Evolutionary conservation across 2,113 vertebrate species (phyloP).

Genomic region (Guaruba guarouba): DNA sequence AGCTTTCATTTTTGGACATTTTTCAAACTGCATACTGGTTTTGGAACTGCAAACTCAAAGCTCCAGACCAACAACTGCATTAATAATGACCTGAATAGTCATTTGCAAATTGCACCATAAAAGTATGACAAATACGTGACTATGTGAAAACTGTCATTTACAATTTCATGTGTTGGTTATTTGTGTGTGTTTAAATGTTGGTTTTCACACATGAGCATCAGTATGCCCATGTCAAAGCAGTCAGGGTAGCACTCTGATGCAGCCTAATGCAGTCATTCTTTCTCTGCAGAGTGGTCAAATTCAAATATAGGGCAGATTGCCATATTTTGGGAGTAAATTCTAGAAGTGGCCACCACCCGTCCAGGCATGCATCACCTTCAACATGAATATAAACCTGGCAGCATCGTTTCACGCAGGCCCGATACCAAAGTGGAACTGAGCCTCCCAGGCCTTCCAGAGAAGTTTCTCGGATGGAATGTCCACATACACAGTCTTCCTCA

Average conservation of each 20-base stretch:
- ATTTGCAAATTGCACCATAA: background rate
- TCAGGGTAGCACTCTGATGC: background rate
- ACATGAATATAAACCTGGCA: background rate
- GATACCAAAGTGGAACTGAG: background rate
- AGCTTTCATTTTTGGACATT: background rate
- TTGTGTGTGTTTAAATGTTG: background rate
- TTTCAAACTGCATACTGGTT: background rate
- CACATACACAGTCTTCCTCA: background rate
- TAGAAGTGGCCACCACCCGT: background rate
- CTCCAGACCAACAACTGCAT: background rate
- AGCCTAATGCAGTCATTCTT: background rate
- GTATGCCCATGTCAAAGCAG: background rate
- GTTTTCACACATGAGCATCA: background rate
- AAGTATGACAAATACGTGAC: background rate
- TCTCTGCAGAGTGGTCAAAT: background rate
- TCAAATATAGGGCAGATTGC: background rate
- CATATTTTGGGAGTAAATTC: background rate
- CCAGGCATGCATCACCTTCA: background rate
- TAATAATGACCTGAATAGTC: fast-evolving
- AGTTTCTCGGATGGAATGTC: background rate
- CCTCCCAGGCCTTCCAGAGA: background rate
- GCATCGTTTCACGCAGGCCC: background rate
- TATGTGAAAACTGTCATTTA: background rate
- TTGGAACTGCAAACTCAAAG: background rate
- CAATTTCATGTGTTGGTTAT: background rate